Base-by-base conservation (phyloP, 1,140 invertebrate species). In the Phthorimaea operculella region DNA sequence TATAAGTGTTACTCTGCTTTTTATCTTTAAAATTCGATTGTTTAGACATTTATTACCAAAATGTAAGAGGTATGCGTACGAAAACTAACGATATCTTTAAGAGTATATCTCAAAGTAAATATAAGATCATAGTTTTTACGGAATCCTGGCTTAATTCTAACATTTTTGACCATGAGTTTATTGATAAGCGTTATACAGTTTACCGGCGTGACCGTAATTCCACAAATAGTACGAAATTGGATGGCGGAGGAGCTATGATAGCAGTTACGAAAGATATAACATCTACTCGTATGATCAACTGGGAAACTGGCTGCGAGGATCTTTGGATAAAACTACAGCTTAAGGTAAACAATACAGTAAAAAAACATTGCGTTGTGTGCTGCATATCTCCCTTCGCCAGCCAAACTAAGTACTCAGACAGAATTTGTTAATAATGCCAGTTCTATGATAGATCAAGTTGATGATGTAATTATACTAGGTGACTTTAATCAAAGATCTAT, bases 121-220 rank as follows among this genome's bases (percentile, higher is more conserved):
- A 42, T 42, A 42, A 42, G 44, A 42, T 53, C 6, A 21, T 44
- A 44, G 21, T 21, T 39, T 21, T 54, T 9, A 47, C 17, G 14
- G 52, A 54, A 28, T 47, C 39, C 12, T 54, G 52, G 52, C 18
- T 54, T 15, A 50, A 55, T 50, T 2, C 2, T 14, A n/a, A 11
- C 3, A 42, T 42, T 4, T n/a, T n/a, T 11, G 8, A 42, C 8
- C 3, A 9, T 42, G 39, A 42, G 4, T 42, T 42, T 9, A 42
- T 42, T 42, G 39, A 42, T 42, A 14, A 42, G 3, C 3, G 39
- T 4, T 42, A 42, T 8, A 11, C 4, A n/a, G 11, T n/a, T n/a
- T 42, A 14, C 11, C 14, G 14, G 1, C 39, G 39, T 42, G 39
- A 42, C 8, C 39, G 39, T 2, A 1, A 42, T 4, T 42, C 11